Evolutionary conservation across 2,797 vertebrate species (phyloP), one percentile per base, ranked within the genome.

Genomic region (Hirundo rustica): DNA sequence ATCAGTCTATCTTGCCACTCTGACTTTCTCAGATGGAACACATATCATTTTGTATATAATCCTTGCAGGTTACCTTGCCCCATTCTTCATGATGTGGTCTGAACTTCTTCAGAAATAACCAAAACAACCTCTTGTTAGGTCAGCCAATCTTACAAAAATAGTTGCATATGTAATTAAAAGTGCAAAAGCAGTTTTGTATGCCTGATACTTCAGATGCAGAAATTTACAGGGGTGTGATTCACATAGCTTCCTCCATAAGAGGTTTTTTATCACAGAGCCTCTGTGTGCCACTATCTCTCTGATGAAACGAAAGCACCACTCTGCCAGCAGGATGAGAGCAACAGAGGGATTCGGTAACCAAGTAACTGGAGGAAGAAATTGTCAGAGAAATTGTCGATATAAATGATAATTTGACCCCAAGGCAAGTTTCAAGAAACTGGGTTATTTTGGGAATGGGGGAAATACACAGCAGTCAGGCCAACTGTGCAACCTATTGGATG

Each of bases 281-380:
- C 51, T 55, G 19, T 30, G 57, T 67, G 53, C 74, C 58, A 66
- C 51, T 36, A 3, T 66, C 15, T 50, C 71, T 36, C 74, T 40
- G 26, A 66, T 21, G 19, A 85, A 82, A 89, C 34, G 8, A 70
- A 91, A 64, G 20, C 85, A 48, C 32, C 1, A 5, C 13, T 67
- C 47, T 55, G n/a, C 40, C 27, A 50, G 74, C 79, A 85, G 79
- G 68, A 44, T 0, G 4, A 82, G 47, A 91, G 42, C 2, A 0
- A 68, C 71, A 58, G 30, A 68, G 36, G 48, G 48, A 80, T 92
- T 90, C 61, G 83, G 80, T 90, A 92, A 94, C 72, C 76, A 88
- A 90, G 85, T 61, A 85, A 90, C 80, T 54, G 76, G 40, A 89
- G 50, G 40, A 95, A 6, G 42, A 71, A n/a, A n/a, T n/a, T n/a